Evolutionary conservation across 1,140 invertebrate species (phyloP), one percentile per base, ranked within the genome.

Genomic region (Tetranychus urticae): DNA sequence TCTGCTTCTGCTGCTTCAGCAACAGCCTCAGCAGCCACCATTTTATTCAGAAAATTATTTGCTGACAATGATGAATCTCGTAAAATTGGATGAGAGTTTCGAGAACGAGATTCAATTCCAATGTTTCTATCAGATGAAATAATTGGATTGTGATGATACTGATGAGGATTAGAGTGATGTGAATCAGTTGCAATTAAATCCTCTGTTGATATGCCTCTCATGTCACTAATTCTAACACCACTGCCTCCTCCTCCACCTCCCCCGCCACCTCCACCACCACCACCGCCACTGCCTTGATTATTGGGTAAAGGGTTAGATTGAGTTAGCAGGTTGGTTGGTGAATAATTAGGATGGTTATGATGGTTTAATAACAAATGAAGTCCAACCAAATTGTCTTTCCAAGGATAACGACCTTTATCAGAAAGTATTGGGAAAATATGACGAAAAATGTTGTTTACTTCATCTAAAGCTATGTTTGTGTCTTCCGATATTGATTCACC

Each of bases 371-470:
- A 52, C 5, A 8, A 52, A 6, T 52, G n/a, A 52, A 52, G 5
- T 8, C 14, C 48, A 6, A 52, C 5, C 4, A 6, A 33, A 33
- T 52, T 52, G 6, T 33, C 48, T 56, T 8, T 56, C 55, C 55
- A 56, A 14, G 37, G 34, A 4, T 35, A 36, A 4, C 33, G 35
- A n/a, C 23, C 47, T 46, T 64, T 63, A 47, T 66, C 39, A 14
- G 65, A 63, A 8, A 67, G 56, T 35, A 67, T 6, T 6, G 66
- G 66, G 50, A 67, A 67, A 0, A 67, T 23, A 12, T 59, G 58
- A 12, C 61, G 63, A 34, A 67, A 62, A 14, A 66, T 42, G n/a
- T 59, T 60, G 31, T 63, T 65, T 36, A 67, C 56, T 56, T 63
- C 7, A n/a, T 31, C n/a, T 23, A 23, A 23, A 23, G 12, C 50